Evolutionary conservation across 2,797 vertebrate genomes (phyloP).

Genomic region (Onychomys torridus): DNA sequence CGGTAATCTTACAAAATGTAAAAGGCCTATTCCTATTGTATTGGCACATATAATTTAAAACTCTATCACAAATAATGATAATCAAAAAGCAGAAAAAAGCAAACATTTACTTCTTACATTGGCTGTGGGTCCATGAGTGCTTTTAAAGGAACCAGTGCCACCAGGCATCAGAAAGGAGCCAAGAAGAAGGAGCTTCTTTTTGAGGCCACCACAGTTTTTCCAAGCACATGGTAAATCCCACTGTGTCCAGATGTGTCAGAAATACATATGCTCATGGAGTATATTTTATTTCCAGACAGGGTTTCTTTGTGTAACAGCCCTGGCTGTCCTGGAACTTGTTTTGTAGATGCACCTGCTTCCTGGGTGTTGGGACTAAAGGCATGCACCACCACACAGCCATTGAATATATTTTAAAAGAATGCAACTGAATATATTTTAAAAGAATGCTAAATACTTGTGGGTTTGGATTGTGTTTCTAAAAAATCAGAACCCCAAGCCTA

Average conservation of each 20-base stretch:
- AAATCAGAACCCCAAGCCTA: constrained; percentile 63
- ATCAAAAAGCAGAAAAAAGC: background rate
- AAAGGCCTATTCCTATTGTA: background rate
- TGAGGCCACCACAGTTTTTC: constrained; percentile 21
- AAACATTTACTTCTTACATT: constrained; percentile 45
- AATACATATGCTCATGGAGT: constrained; percentile 69
- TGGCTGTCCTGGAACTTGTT: background rate
- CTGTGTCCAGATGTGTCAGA: constrained; percentile 52
- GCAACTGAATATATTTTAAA: constrained; percentile 72
- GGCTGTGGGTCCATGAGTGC: background rate
- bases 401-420: constrained; percentile 78
- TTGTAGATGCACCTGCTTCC: background rate
- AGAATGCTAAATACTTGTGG: constrained; percentile 79
- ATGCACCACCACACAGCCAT: background rate
- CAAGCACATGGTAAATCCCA: constrained; percentile 36
- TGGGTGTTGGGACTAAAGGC: background rate
- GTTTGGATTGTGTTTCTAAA: constrained; percentile 77
- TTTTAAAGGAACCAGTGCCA: constrained; percentile 44
- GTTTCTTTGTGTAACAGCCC: background rate
- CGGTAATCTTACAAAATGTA: background rate
- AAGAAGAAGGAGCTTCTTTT: constrained; percentile 43
- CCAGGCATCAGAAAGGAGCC: constrained; percentile 11
- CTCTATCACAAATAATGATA: background rate
- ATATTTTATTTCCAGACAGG: background rate
- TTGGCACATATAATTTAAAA: background rate